Evolutionary conservation across 2,113 vertebrate genomes (phyloP).

Genomic region (Neopipo cinnamomea): DNA sequence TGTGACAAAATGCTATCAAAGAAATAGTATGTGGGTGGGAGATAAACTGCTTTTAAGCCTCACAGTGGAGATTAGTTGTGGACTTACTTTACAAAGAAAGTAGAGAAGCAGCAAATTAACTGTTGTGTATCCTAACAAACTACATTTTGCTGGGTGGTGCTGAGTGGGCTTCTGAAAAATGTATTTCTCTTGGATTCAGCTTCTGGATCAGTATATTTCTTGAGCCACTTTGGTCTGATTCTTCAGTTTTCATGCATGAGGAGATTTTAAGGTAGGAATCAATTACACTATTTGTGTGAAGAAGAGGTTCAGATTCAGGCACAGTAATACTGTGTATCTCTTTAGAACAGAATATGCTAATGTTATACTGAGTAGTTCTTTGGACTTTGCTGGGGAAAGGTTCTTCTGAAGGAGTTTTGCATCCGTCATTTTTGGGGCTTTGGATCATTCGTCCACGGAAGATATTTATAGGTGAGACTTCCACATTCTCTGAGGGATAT

Average conservation of each 20-base stretch:
- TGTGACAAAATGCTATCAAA: conserved; percentile 48
- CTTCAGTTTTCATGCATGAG: background rate
- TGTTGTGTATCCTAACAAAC: background rate
- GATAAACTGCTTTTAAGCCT: conserved; percentile 43
- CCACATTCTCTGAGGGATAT: background rate
- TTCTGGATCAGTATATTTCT: background rate
- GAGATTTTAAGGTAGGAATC: background rate
- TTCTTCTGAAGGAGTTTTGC: background rate
- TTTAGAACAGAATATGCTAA: background rate
- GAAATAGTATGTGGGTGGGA: background rate
- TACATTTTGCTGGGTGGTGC: background rate
- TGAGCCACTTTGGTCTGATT: background rate
- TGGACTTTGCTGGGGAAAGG: background rate
- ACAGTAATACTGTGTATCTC: background rate
- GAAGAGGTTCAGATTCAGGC: background rate
- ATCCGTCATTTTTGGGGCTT: background rate
- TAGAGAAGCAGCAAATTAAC: conserved; percentile 7
- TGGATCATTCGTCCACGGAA: background rate
- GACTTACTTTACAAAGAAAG: background rate
- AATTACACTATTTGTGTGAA: background rate
- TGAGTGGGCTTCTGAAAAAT: background rate
- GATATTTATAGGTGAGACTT: background rate
- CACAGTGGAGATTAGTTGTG: conserved; percentile 16
- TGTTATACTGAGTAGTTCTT: background rate
- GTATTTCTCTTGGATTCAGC: background rate